Percentiles rank a stretch among this genome's conserved stretches.
These are phyloP conservation scores for Amphipyra tragopoginis DNA, from an alignment of 2,888 invertebrate species.

Conservation along the genomic window DNA sequence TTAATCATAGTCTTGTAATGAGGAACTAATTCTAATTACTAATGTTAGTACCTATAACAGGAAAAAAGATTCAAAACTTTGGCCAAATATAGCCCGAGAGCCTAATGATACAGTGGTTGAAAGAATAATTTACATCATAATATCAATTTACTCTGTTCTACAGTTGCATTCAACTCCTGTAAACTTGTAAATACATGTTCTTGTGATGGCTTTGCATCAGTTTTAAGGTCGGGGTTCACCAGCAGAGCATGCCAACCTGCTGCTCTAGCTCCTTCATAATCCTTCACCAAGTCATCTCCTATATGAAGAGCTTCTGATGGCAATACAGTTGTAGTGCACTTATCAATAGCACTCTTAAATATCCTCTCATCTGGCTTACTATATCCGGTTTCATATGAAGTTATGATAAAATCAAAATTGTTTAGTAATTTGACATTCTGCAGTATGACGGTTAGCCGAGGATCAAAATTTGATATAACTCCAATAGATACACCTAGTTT, in stretches of 20 bases:
- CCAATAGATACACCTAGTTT: conserved; percentile 90
- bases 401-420: conserved; percentile 94
- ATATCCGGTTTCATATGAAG: conserved; percentile 93
- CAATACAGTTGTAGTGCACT: conserved; percentile 78
- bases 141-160: conserved; percentile 62
- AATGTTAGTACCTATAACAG: too few species aligned
- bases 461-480: conserved; percentile 97
- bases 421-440: conserved; percentile 91
- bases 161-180: conserved; percentile 66
- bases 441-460: conserved; percentile 93
- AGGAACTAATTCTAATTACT: too few species aligned
- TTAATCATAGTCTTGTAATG: too few species aligned
- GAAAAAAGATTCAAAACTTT: too few species aligned
- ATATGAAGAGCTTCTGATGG: conserved; percentile 94
- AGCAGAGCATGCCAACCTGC: conserved; percentile 93
- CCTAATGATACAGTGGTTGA: background rate
- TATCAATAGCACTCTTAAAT: conserved; percentile 91
- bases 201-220: conserved; percentile 58
- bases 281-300: conserved; percentile 94
- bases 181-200: conserved; percentile 74
- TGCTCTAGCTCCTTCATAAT: conserved; percentile 93
- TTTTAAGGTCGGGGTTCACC: conserved; percentile 57
- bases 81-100: too few species aligned
- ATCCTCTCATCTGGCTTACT: conserved; percentile 94
- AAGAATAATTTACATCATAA: conserved; percentile 43